phyloP scores from a whole-genome alignment of 2,888 invertebrate genomes.

The Xestia ashworthii region DNA sequence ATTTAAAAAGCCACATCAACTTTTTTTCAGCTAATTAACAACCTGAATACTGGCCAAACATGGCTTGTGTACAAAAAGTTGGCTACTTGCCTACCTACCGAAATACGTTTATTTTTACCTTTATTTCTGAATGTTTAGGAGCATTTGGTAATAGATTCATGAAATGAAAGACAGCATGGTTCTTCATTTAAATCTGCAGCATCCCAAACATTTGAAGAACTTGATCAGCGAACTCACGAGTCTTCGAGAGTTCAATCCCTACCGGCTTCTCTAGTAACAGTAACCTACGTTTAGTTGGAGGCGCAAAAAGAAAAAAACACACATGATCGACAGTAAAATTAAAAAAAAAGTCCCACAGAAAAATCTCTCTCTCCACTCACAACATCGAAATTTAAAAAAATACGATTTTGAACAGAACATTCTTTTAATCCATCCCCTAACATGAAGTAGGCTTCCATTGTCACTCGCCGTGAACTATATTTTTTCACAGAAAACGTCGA shows the following conservation, averaged over 20 bases:
- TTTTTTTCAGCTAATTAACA: constrained; percentile 14
- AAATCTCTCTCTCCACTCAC: no score
- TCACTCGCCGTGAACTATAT: not conserved
- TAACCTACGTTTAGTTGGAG: not conserved
- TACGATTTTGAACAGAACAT: not conserved
- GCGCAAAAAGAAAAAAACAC: not conserved
- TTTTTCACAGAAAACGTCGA: constrained; percentile 7
- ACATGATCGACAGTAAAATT: not conserved
- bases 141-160: not conserved
- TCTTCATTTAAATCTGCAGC: not conserved
- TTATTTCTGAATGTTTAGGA: not conserved
- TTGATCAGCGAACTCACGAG: no score
- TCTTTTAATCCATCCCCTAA: not conserved
- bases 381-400: not conserved
- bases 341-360: not conserved
- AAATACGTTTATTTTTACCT: not conserved
- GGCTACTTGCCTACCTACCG: constrained; percentile 13
- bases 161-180: not conserved
- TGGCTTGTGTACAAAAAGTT: not conserved
- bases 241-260: not conserved
- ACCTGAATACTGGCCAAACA: constrained; percentile 7
- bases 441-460: not conserved
- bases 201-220: not conserved
- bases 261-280: not conserved
- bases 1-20: not conserved